These are phyloP conservation scores for Panagrolaimus sp. DNA, from an alignment of 1,140 invertebrate genomes.

Conservation along the genomic window DNA sequence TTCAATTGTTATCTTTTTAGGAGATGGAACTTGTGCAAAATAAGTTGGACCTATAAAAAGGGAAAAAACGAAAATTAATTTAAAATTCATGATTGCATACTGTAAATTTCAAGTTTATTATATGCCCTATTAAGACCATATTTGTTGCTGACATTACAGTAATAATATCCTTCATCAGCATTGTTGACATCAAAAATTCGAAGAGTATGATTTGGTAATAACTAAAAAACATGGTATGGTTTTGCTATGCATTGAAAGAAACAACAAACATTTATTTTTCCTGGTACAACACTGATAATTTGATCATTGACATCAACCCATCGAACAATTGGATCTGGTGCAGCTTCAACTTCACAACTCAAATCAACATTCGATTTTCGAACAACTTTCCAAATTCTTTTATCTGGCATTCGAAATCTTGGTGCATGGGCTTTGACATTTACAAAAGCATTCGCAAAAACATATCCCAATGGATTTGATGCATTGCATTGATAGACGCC, in stretches of 20 bases:
- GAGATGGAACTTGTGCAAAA: slow-evolving; percentile 61
- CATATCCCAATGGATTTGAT: slow-evolving; percentile 92
- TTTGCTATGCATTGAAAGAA: slow-evolving; percentile 50
- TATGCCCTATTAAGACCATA: slow-evolving; percentile 74
- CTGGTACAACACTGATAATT: slow-evolving; percentile 43
- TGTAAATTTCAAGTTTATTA: slow-evolving; percentile 75
- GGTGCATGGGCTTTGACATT: slow-evolving; percentile 70
- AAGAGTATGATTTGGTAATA: slow-evolving; percentile 74
- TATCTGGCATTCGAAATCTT: slow-evolving; percentile 43
- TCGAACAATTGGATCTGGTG: slow-evolving; percentile 85
- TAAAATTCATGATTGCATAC: slow-evolving; percentile 65
- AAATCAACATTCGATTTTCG: slow-evolving; percentile 68
- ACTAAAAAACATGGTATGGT: slow-evolving; percentile 75
- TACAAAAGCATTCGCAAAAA: slow-evolving; percentile 93
- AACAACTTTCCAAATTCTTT: slow-evolving; percentile 56
- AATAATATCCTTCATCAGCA: slow-evolving; percentile 79
- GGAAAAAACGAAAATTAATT: slow-evolving; percentile 15
- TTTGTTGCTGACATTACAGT: slow-evolving; percentile 85
- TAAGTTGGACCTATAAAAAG: slow-evolving; percentile 48
- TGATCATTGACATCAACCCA: slow-evolving; percentile 70
- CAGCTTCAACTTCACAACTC: slow-evolving; percentile 87
- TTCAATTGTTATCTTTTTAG: slow-evolving; percentile 81
- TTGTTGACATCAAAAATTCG: slow-evolving; percentile 76
- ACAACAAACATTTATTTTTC: slow-evolving; percentile 47
- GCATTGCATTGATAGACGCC: slow-evolving; percentile 98